phyloP scores from a whole-genome alignment of 2,113 vertebrate genomes.

The Bos indicus region DNA sequence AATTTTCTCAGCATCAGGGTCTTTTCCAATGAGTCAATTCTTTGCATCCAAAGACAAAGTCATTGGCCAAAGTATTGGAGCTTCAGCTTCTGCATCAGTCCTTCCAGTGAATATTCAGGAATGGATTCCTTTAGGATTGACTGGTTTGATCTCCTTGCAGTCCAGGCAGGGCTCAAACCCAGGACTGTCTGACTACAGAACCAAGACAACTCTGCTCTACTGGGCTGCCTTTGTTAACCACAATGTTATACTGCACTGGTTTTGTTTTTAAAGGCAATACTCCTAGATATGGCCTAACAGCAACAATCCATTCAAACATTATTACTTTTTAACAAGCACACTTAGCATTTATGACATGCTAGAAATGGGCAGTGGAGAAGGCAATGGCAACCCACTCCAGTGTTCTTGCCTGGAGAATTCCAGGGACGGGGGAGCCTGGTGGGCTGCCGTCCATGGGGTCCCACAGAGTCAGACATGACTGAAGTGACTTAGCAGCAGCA shows the following conservation, averaged over 20 bases:
- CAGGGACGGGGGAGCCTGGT: no score
- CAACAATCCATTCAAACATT: neutral
- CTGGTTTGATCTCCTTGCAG: neutral
- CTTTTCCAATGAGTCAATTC: neutral
- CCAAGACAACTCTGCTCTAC: neutral
- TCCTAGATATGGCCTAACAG: neutral
- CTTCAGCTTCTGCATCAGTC: neutral
- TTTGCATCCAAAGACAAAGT: neutral
- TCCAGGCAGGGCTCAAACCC: neutral
- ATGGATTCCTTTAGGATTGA: neutral
- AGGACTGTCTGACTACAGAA: neutral
- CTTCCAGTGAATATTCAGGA: neutral
- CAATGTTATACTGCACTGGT: neutral
- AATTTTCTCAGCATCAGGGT: neutral
- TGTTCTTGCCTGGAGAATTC: no score
- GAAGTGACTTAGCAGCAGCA: no score
- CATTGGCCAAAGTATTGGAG: neutral
- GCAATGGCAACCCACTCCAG: no score
- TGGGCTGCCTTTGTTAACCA: neutral
- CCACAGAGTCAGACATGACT: rapidly evolving
- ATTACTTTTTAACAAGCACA: neutral
- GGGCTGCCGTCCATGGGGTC: no score
- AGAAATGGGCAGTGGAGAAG: neutral
- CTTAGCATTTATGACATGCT: neutral
- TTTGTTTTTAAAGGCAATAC: neutral